Percentiles rank a stretch among this genome's conserved stretches.
Evolutionary conservation across 2,888 invertebrate genomes (phyloP).

Genomic region (Lycia hirtaria): DNA sequence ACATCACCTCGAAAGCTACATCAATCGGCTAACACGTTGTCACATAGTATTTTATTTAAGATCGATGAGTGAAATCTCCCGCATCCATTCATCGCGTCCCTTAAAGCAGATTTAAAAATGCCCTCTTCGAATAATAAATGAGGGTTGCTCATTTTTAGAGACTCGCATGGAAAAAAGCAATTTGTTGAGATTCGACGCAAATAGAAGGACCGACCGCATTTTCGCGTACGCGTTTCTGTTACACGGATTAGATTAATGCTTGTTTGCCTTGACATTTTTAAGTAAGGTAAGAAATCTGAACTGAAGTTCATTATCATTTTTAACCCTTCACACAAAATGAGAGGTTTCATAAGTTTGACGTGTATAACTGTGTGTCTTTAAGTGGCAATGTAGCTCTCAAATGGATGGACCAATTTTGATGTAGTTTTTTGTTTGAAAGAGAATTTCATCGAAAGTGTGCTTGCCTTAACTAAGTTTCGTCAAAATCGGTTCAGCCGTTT

Average conservation of each 20-base stretch:
- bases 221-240: slow-evolving; percentile 11
- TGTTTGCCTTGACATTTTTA: slow-evolving; percentile 1
- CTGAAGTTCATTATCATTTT: too few species aligned
- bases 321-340: too few species aligned
- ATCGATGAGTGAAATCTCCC: slow-evolving; percentile 27
- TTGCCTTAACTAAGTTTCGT: too few species aligned
- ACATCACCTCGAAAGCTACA: slow-evolving; percentile 19
- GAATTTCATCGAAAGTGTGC: too few species aligned
- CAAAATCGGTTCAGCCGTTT: too few species aligned
- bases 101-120: slow-evolving; percentile 38
- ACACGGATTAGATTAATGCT: slow-evolving; percentile 15
- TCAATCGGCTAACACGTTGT: slow-evolving; percentile 22
- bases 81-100: slow-evolving; percentile 29
- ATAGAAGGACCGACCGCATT: slow-evolving; percentile 19
- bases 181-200: slow-evolving; percentile 34
- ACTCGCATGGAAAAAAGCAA: slow-evolving; percentile 35
- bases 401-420: too few species aligned
- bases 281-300: neutral
- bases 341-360: too few species aligned
- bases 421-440: too few species aligned
- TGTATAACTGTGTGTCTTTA: too few species aligned
- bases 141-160: slow-evolving; percentile 37
- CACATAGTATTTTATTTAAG: slow-evolving; percentile 24
- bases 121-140: slow-evolving; percentile 39
- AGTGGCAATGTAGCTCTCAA: too few species aligned